These are phyloP conservation scores for Actinostola sp. DNA, from an alignment of 92 coral and sea anemone species.

Conservation along the genomic window DNA sequence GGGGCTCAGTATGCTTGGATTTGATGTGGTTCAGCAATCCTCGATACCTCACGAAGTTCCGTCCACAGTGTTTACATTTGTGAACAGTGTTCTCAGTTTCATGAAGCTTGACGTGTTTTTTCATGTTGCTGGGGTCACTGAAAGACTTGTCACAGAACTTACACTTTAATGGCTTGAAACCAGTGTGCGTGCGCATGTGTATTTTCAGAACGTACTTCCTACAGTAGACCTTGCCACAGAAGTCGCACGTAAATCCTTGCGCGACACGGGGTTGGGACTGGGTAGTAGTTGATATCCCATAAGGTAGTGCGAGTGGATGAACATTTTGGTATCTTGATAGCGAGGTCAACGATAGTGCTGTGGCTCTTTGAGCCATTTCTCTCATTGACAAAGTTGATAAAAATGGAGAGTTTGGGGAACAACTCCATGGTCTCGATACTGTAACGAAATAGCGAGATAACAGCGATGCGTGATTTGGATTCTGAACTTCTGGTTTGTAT, in stretches of 20 bases:
- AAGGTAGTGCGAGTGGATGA: slow-evolving; percentile 49
- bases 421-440: slow-evolving; percentile 12
- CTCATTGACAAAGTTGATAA: slow-evolving; percentile 21
- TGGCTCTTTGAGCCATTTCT: slow-evolving; percentile 32
- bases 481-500: neutral
- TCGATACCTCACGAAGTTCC: slow-evolving; percentile 86
- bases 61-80: slow-evolving; percentile 91
- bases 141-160: slow-evolving; percentile 97
- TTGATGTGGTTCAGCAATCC: slow-evolving; percentile 83
- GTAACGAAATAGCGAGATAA: slow-evolving; percentile 8
- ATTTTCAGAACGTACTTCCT: slow-evolving; percentile 94
- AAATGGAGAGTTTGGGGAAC: slow-evolving; percentile 5
- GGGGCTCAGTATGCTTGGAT: slow-evolving; percentile 71
- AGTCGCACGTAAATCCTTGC: slow-evolving; percentile 93
- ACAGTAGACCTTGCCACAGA: slow-evolving; percentile 97
- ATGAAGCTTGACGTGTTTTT: slow-evolving; percentile 92
- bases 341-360: slow-evolving; percentile 40
- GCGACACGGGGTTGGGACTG: slow-evolving; percentile 40
- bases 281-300: slow-evolving; percentile 41
- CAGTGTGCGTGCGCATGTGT: slow-evolving; percentile 99
- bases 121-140: slow-evolving; percentile 99
- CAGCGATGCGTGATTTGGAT: neutral
- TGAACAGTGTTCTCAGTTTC: slow-evolving; percentile 94
- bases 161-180: slow-evolving; percentile 95
- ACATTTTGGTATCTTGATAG: slow-evolving; percentile 50